phyloP scores from a whole-genome alignment of 2,113 vertebrate genomes.

The Jacana jacana region DNA sequence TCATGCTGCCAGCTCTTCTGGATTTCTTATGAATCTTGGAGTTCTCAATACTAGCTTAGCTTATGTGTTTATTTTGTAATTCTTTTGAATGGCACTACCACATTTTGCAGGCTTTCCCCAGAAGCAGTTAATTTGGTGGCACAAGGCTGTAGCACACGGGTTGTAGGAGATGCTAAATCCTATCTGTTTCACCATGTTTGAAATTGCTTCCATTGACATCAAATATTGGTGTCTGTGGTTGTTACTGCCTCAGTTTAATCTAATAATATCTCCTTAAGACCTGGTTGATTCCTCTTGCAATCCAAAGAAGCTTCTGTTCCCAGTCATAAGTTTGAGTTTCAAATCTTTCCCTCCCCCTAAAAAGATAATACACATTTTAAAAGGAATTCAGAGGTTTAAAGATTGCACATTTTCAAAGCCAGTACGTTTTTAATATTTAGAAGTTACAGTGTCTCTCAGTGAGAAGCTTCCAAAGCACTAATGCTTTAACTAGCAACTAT shows the following conservation, averaged over 20 bases:
- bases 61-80: neutral
- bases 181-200: neutral
- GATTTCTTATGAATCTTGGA: neutral
- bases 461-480: neutral
- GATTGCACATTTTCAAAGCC: neutral
- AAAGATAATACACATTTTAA: neutral
- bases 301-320: neutral
- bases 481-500: neutral
- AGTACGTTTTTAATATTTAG: neutral
- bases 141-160: neutral
- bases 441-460: neutral
- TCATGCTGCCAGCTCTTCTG: neutral
- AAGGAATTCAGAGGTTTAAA: constrained; percentile 13
- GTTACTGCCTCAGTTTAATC: neutral
- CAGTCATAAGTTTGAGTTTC: neutral
- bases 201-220: neutral
- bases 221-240: neutral
- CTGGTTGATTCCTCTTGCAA: neutral
- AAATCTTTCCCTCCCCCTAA: neutral
- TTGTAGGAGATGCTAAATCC: neutral
- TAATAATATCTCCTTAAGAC: neutral
- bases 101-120: neutral
- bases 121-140: neutral
- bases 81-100: neutral
- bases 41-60: neutral